Evolutionary conservation across 2,797 vertebrate genomes (phyloP), one percentile per base, ranked within the genome.

Genomic region (Xerus rutilus): DNA sequence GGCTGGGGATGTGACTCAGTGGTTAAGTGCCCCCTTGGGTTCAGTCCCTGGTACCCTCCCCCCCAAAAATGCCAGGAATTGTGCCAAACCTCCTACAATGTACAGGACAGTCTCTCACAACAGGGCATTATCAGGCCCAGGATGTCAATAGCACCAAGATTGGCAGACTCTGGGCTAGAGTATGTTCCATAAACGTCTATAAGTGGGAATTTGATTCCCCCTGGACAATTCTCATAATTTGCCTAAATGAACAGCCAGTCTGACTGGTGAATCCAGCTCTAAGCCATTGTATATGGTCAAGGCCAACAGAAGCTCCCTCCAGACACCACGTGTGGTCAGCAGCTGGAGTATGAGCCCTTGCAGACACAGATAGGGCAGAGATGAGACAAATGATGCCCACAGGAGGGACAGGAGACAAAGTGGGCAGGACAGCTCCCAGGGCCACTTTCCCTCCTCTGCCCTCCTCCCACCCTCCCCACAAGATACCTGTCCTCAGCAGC

Each of bases 151-250:
- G 7, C 15, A 13, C 25, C 0, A 1, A 47, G 49, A 28, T 1
- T 39, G 35, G 43, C 5, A n/a, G 91, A 28, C 17, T 14, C 45
- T 32, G 39, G 18, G 23, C 65, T 72, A 14, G 39, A 13, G 1
- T 2, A 1, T 17, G 1, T 79, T 3, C 77, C 20, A 21, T 1
- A 32, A 83, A 76, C 0, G 5, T 14, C 28, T 0, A 0, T 5
- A 39, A 17, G 14, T 35, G 3, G 4, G 54, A 47, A 7, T 23
- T 47, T 1, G 3, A 1, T 1, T 47, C 5, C 25, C 25, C 78
- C 59, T 13, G 7, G 9, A 6, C 45, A 15, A 49, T 20, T 21
- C 86, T 82, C 73, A 54, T 57, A 10, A 21, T 45, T 64, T 83
- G 49, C 62, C 67, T 73, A 25, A 62, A 85, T 14, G 8, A 9